These are phyloP conservation scores for Buathra laborator DNA, from an alignment of 2,888 invertebrate species.

Conservation along the genomic window DNA sequence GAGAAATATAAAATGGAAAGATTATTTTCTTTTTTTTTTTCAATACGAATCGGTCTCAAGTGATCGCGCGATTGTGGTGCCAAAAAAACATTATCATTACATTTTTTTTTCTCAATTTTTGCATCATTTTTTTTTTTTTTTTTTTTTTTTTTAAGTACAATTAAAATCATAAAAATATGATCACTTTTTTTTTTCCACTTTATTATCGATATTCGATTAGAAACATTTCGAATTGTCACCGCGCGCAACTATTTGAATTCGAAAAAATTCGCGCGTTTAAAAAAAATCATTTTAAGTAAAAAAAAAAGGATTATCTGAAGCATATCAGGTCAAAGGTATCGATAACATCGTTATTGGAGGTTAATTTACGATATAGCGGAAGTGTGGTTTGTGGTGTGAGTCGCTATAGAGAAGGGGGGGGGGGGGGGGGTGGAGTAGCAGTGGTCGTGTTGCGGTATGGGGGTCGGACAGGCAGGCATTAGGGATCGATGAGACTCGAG, in stretches of 20 bases:
- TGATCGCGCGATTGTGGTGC: background rate
- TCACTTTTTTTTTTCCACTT: too few relatives aligned
- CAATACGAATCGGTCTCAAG: background rate
- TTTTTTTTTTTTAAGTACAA: too few relatives aligned
- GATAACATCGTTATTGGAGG: slow-evolving; percentile 31
- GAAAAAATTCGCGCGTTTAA: too few relatives aligned
- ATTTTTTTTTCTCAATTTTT: too few relatives aligned
- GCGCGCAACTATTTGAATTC: too few relatives aligned
- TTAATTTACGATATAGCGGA: slow-evolving; percentile 19
- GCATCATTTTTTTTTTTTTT: too few relatives aligned
- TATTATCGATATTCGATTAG: too few relatives aligned
- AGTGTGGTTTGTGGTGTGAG: slow-evolving; percentile 30
- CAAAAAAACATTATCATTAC: too few relatives aligned
- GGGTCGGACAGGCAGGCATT: slow-evolving; percentile 42
- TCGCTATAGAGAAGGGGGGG: slow-evolving; percentile 17
- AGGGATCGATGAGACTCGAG: slow-evolving; percentile 42
- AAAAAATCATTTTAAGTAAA: too few relatives aligned
- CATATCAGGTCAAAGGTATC: slow-evolving; percentile 26
- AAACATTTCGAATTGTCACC: too few relatives aligned
- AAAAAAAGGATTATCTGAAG: too few relatives aligned
- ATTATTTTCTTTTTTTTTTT: background rate
- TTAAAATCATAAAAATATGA: too few relatives aligned
- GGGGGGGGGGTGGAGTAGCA: slow-evolving; percentile 1
- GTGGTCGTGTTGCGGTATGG: slow-evolving; percentile 52
- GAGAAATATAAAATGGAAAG: background rate